Conservation (phyloP, 2,797 vertebrate genomes). For the Enteromius anoplus region DNA sequence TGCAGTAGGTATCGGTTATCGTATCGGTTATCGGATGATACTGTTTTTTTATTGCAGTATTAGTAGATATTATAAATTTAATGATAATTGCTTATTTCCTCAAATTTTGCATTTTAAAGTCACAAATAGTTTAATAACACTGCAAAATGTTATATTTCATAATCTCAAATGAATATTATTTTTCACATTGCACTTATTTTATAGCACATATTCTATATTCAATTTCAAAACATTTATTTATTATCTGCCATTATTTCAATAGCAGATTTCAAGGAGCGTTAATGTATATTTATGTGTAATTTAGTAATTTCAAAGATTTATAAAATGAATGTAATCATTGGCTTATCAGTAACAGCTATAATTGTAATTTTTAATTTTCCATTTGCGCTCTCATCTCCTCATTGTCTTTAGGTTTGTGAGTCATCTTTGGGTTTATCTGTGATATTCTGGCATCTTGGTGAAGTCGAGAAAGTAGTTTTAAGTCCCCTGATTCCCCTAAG, state of each 20-base stretch:
- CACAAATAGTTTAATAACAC: not conserved
- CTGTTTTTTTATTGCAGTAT: not conserved
- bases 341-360: not conserved
- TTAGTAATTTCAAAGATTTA: not conserved
- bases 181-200: not conserved
- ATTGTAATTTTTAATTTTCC: not conserved
- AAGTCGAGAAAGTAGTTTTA: constrained; percentile 33
- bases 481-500: not conserved
- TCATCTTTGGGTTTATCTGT: not conserved
- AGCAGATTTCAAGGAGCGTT: not conserved
- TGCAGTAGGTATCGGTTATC: not conserved
- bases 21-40: not conserved
- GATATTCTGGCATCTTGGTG: not conserved
- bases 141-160: not conserved
- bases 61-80: not conserved
- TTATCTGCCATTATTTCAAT: not conserved
- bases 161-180: not conserved
- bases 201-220: not conserved
- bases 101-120: not conserved
- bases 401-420: not conserved
- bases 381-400: not conserved
- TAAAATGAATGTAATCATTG: not conserved
- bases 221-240: not conserved
- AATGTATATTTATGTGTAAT: not conserved
- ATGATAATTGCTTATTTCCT: not conserved